Percentiles rank a stretch among this genome's conserved stretches.
Conservation (phyloP, 2,888 invertebrate genomes). For the Sarcophaga subvicina region DNA sequence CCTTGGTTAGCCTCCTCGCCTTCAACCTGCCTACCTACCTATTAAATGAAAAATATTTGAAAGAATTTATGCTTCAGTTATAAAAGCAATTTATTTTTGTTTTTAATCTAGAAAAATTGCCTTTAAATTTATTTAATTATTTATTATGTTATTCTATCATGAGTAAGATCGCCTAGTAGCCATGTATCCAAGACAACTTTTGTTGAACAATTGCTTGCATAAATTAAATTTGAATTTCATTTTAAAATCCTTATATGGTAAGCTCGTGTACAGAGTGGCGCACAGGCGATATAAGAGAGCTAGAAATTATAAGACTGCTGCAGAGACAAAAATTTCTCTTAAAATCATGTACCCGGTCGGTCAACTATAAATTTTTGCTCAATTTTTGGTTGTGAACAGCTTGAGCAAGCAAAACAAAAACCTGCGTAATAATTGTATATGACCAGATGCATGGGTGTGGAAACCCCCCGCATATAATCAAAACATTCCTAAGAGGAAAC, state of each 20-base stretch:
- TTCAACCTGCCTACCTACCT: too few species aligned
- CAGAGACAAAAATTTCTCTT: constrained; percentile 24
- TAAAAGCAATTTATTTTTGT: too few species aligned
- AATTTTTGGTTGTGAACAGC: constrained; percentile 21
- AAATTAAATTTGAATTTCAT: constrained; percentile 8
- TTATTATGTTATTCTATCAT: too few species aligned
- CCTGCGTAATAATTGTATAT: constrained; percentile 56
- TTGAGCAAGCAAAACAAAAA: constrained; percentile 25
- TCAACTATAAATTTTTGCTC: constrained; percentile 13
- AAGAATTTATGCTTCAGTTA: too few species aligned
- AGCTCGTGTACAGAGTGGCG: not conserved
- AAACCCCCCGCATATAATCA: constrained; percentile 4
- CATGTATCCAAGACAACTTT: constrained; percentile 23
- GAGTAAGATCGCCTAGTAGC: not conserved
- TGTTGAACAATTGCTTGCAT: not conserved
- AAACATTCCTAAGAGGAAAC: constrained; percentile 2
- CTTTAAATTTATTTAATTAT: too few species aligned
- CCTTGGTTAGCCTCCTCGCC: too few species aligned
- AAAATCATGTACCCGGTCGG: not conserved
- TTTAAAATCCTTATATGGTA: constrained; percentile 47
- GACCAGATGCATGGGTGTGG: constrained; percentile 48
- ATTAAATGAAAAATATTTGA: too few species aligned
- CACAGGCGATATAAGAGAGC: not conserved
- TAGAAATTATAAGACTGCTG: not conserved
- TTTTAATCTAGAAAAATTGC: too few species aligned